Evolutionary conservation across 2,113 vertebrate genomes (phyloP).

Genomic region (Dryoscopus gambensis): DNA sequence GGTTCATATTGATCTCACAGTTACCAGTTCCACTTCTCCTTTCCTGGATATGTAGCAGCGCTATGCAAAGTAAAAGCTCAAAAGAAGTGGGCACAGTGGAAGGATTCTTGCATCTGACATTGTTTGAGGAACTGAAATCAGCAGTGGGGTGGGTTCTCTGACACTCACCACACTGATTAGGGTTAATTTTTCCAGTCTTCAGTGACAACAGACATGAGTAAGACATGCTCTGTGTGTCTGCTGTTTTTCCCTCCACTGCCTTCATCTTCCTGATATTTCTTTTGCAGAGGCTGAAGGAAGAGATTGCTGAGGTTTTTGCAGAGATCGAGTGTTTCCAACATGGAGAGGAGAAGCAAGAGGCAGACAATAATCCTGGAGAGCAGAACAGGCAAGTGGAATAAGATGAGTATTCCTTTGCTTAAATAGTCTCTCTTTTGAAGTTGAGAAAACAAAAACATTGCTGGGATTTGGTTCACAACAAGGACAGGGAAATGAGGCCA

Average conservation of each 20-base stretch:
- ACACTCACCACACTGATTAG: not conserved
- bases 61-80: conserved; percentile 6
- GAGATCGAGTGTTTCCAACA: conserved; percentile 85
- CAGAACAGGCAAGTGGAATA: not conserved
- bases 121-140: conserved; percentile 16
- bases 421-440: not conserved
- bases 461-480: not conserved
- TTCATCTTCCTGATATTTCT: not conserved
- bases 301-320: conserved; percentile 85
- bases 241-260: not conserved
- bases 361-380: not conserved
- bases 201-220: not conserved
- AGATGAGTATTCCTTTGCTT: not conserved
- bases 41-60: not conserved
- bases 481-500: not conserved
- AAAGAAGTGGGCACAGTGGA: not conserved
- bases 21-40: conserved; percentile 2
- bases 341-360: conserved; percentile 79
- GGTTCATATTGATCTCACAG: not conserved
- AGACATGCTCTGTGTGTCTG: not conserved
- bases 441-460: not conserved
- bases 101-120: not conserved
- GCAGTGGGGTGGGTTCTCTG: not conserved
- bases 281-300: conserved; percentile 83
- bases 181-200: not conserved